These are phyloP conservation scores for Acleris literana DNA, from an alignment of 2,888 invertebrate species.

Conservation along the genomic window DNA sequence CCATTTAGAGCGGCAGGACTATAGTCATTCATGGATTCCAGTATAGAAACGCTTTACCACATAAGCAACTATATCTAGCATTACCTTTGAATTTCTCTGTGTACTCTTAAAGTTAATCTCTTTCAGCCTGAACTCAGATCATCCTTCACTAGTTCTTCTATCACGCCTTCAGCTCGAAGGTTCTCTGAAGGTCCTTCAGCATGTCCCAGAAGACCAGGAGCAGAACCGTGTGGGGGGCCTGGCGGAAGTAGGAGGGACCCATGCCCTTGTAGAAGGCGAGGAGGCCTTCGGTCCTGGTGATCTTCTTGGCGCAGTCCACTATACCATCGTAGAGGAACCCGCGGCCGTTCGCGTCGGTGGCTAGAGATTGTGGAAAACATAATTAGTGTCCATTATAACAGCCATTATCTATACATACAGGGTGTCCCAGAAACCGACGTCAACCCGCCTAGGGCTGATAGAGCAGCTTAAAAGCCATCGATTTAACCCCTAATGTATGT, in stretches of 20 bases:
- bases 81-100: too few species aligned
- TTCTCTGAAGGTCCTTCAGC: conserved; percentile 79
- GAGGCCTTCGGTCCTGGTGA: conserved; percentile 89
- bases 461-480: too few species aligned
- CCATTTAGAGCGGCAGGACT: too few species aligned
- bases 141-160: not conserved
- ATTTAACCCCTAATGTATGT: too few species aligned
- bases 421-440: too few species aligned
- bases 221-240: conserved; percentile 95
- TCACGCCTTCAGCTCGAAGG: conserved; percentile 45
- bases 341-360: conserved; percentile 85
- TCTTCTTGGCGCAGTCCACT: conserved; percentile 90
- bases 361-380: conserved; percentile 52
- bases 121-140: not conserved
- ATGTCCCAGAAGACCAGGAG: conserved; percentile 95
- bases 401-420: too few species aligned
- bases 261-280: conserved; percentile 96
- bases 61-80: too few species aligned
- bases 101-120: too few species aligned
- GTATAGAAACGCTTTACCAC: too few species aligned
- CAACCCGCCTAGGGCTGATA: too few species aligned
- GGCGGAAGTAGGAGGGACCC: conserved; percentile 93
- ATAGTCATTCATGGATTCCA: too few species aligned
- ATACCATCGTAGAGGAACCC: conserved; percentile 89
- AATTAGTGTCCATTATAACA: too few species aligned